Conservation (phyloP, 2,888 invertebrate species). For the Pristionchus mayeri region DNA sequence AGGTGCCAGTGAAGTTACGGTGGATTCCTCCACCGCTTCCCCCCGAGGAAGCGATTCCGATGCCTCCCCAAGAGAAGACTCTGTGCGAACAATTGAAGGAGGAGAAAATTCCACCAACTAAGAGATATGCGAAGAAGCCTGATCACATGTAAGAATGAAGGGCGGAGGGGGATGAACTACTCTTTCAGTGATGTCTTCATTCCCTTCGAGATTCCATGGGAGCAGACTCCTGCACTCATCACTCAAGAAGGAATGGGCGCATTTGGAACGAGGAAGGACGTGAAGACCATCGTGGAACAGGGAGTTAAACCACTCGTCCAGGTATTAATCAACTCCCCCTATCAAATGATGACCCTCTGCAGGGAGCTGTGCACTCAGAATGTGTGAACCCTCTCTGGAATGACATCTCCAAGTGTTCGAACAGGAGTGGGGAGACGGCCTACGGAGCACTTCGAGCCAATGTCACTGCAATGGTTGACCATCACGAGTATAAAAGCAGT, state of each 20-base stretch:
- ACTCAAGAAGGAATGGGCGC: constrained; percentile 46
- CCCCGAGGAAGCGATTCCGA: constrained; percentile 48
- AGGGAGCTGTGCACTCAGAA: constrained; percentile 44
- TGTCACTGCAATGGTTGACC: background rate
- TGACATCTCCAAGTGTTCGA: constrained; percentile 36
- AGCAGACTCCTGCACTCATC: constrained; percentile 32
- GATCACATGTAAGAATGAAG: constrained; percentile 29
- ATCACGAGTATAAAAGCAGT: constrained; percentile 17
- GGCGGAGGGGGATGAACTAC: background rate
- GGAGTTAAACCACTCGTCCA: constrained; percentile 34
- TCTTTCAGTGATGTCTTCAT: constrained; percentile 43
- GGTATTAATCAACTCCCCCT: background rate
- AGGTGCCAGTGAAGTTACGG: constrained; percentile 16
- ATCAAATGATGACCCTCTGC: background rate
- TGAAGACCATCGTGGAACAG: constrained; percentile 30
- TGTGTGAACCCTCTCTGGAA: constrained; percentile 13
- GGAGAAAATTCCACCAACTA: constrained; percentile 45
- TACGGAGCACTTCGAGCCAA: constrained; percentile 17
- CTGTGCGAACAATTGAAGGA: constrained; percentile 46
- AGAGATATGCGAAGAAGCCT: constrained; percentile 47
- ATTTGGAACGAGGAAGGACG: constrained; percentile 38
- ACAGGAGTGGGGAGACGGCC: constrained; percentile 26
- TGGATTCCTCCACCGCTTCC: constrained; percentile 47
- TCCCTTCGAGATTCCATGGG: constrained; percentile 50
- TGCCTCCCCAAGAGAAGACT: constrained; percentile 48